phyloP scores from a whole-genome alignment of 35 echinoderm and acorn worm genomes.

The Stichopus chloronotus region DNA sequence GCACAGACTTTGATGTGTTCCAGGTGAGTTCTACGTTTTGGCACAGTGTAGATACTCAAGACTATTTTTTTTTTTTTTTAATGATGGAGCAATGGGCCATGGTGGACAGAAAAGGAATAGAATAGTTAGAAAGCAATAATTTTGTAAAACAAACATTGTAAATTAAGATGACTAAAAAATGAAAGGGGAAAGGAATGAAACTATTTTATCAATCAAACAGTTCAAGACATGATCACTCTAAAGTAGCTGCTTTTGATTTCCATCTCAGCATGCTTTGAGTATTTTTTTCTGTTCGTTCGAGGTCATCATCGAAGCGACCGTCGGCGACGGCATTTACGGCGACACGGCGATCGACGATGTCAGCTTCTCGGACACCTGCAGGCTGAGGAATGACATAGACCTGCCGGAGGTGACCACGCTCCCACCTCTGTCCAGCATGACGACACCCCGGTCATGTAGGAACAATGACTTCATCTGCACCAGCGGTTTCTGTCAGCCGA shows the following conservation, averaged over 20 bases:
- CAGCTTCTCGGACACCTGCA: conserved; percentile 71
- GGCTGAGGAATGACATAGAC: neutral
- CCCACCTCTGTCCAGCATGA: conserved; percentile 9
- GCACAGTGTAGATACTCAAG: neutral
- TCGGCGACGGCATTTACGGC: conserved; percentile 82
- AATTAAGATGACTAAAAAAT: too few species aligned
- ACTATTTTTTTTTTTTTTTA: neutral
- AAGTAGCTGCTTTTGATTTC: too few species aligned
- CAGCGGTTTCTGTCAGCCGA: conserved; percentile 63
- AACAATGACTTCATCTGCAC: conserved; percentile 70
- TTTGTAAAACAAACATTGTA: too few species aligned
- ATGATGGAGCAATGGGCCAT: neutral
- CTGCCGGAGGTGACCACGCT: conserved; percentile 70
- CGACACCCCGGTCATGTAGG: conserved; percentile 58
- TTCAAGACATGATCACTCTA: too few species aligned
- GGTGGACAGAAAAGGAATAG: too few species aligned
- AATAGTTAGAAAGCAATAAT: too few species aligned
- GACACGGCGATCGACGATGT: conserved; percentile 97
- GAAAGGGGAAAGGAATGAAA: too few species aligned
- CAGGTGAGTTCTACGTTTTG: conserved; percentile 49
- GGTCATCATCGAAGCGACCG: conserved; percentile 88
- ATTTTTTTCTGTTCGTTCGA: conserved; percentile 55
- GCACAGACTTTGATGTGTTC: conserved; percentile 65
- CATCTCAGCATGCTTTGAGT: too few species aligned
- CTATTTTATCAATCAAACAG: too few species aligned